Conservation (phyloP, 2,797 vertebrate species). For the Alauda arvensis region DNA sequence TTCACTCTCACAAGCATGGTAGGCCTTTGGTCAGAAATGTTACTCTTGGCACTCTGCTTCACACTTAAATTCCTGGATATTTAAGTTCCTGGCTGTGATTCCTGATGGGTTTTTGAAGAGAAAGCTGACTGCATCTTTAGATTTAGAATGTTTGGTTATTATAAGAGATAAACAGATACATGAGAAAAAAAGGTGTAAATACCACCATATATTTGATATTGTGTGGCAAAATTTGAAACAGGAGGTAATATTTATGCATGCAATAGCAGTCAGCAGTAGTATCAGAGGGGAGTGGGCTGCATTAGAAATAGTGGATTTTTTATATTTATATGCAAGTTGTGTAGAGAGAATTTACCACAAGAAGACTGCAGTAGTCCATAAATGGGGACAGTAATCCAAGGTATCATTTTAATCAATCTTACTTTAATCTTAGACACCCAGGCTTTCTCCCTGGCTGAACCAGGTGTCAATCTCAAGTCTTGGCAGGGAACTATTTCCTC, state of each 20-base stretch:
- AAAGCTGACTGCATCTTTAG: not conserved
- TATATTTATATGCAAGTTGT: not conserved
- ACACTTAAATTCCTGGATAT: too few relatives aligned
- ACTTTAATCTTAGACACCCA: not conserved
- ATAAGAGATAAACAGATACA: not conserved
- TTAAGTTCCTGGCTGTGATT: not conserved
- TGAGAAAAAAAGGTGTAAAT: not conserved
- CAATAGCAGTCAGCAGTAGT: not conserved
- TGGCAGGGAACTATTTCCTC: too few relatives aligned
- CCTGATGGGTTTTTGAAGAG: not conserved
- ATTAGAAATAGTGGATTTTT: not conserved
- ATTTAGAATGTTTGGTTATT: not conserved
- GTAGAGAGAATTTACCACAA: not conserved
- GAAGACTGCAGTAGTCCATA: not conserved
- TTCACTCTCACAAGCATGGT: not conserved
- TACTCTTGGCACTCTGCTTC: not conserved
- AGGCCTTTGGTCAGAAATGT: not conserved
- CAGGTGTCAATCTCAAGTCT: too few relatives aligned
- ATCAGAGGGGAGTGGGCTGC: not conserved
- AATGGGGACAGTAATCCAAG: not conserved
- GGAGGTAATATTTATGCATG: not conserved
- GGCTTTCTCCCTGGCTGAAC: too few relatives aligned
- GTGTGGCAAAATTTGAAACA: not conserved
- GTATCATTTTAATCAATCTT: not conserved
- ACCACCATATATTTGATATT: not conserved